These are phyloP conservation scores for Spermophilus dauricus DNA, from an alignment of 2,113 vertebrate species.

Conservation along the genomic window DNA sequence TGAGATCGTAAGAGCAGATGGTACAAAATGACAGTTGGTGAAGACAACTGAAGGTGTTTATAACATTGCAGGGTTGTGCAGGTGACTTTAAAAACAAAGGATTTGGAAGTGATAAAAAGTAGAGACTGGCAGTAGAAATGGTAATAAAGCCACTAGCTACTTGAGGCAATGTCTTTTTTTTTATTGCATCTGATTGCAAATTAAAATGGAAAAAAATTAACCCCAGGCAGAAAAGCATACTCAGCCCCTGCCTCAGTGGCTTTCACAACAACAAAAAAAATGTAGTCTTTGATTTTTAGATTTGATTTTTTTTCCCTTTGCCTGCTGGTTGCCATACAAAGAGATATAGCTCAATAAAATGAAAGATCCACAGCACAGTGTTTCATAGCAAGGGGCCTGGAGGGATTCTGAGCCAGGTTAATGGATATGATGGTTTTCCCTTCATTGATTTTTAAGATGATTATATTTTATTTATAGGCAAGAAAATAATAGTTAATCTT, in stretches of 20 bases:
- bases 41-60: constrained; percentile 84
- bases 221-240: constrained; percentile 90
- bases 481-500: constrained; percentile 92
- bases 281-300: constrained; percentile 92
- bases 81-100: constrained; percentile 90
- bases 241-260: constrained; percentile 85
- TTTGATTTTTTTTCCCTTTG: constrained; percentile 87
- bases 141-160: constrained; percentile 91
- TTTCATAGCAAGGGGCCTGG: constrained; percentile 92
- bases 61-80: constrained; percentile 83
- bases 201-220: constrained; percentile 92
- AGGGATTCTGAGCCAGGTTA: constrained; percentile 92
- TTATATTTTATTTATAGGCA: constrained; percentile 95
- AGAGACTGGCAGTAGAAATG: constrained; percentile 89
- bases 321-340: constrained; percentile 91
- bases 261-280: constrained; percentile 83
- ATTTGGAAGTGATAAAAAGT: constrained; percentile 92
- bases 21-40: constrained; percentile 84
- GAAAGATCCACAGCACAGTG: constrained; percentile 88
- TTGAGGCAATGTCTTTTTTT: constrained; percentile 87
- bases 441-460: constrained; percentile 95
- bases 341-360: constrained; percentile 96
- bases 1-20: constrained; percentile 86
- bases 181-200: constrained; percentile 93
- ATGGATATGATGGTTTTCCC: constrained; percentile 91